Conservation (phyloP, 2,113 vertebrate genomes). For the Ageneiosus marmoratus region DNA sequence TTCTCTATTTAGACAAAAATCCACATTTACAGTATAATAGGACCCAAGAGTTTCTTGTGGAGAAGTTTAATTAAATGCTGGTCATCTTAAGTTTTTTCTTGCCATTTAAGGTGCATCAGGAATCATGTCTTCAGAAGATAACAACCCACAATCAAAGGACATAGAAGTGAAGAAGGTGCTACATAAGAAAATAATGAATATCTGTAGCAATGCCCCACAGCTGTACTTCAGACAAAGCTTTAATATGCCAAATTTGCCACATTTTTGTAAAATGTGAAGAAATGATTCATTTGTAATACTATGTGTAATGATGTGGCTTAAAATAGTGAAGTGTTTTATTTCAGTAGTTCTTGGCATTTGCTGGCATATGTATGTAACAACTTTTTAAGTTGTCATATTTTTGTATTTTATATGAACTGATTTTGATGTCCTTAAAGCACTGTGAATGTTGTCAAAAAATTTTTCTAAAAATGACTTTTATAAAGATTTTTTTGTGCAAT, state of each 20-base stretch:
- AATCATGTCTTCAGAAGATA: background rate
- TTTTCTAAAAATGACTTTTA: constrained; percentile 43
- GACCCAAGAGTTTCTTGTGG: background rate
- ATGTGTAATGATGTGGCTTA: background rate
- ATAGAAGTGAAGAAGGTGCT: background rate
- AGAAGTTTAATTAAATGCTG: background rate
- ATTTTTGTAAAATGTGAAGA: constrained; percentile 43
- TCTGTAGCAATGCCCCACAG: background rate
- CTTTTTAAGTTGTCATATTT: constrained; percentile 24
- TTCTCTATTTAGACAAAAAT: background rate
- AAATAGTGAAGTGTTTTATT: constrained; percentile 26
- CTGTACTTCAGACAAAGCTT: constrained; percentile 13
- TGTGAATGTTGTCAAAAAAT: constrained; percentile 47
- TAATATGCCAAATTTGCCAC: constrained; percentile 54
- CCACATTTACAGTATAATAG: background rate
- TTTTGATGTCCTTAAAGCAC: constrained; percentile 33
- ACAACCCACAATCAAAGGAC: background rate
- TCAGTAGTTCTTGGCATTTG: constrained; percentile 11
- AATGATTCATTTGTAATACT: background rate
- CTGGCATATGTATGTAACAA: background rate
- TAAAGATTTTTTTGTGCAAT: constrained; percentile 45
- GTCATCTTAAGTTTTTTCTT: background rate
- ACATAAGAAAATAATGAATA: background rate
- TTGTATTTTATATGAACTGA: constrained; percentile 24
- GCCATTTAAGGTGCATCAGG: background rate